These are phyloP conservation scores for Ophraella communa DNA, from an alignment of 2,888 invertebrate species.

Conservation along the genomic window DNA sequence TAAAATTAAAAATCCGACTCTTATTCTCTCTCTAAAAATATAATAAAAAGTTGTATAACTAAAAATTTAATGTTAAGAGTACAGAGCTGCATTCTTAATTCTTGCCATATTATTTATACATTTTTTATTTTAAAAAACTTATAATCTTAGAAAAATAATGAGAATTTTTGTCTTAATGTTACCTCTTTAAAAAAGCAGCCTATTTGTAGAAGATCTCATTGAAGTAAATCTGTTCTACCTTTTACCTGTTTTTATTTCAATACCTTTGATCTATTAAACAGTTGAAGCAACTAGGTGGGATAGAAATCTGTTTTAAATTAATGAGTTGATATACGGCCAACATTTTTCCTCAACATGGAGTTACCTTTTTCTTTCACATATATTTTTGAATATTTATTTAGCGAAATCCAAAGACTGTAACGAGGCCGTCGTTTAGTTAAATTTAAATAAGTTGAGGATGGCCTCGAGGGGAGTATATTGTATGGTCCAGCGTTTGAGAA, in stretches of 20 bases:
- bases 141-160: slow-evolving; percentile 30
- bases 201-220: slow-evolving; percentile 42
- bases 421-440: too few species aligned
- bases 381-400: too few species aligned
- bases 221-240: slow-evolving; percentile 40
- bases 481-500: too few species aligned
- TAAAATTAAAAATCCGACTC: background rate
- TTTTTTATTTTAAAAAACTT: slow-evolving; percentile 26
- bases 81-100: slow-evolving; percentile 31
- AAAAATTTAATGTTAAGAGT: slow-evolving; percentile 18
- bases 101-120: slow-evolving; percentile 36
- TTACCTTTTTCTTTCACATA: too few species aligned
- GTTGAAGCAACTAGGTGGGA: too few species aligned
- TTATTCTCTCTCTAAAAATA: background rate
- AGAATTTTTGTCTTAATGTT: slow-evolving; percentile 39
- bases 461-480: too few species aligned
- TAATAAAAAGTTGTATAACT: slow-evolving; percentile 6
- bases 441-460: too few species aligned
- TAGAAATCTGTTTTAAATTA: too few species aligned
- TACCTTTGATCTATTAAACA: background rate
- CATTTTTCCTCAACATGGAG: too few species aligned
- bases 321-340: too few species aligned
- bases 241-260: slow-evolving; percentile 22
- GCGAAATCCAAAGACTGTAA: too few species aligned
- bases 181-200: slow-evolving; percentile 41